Evolutionary conservation across 2,888 invertebrate species (phyloP).

Genomic region (Corythucha ciliata): DNA sequence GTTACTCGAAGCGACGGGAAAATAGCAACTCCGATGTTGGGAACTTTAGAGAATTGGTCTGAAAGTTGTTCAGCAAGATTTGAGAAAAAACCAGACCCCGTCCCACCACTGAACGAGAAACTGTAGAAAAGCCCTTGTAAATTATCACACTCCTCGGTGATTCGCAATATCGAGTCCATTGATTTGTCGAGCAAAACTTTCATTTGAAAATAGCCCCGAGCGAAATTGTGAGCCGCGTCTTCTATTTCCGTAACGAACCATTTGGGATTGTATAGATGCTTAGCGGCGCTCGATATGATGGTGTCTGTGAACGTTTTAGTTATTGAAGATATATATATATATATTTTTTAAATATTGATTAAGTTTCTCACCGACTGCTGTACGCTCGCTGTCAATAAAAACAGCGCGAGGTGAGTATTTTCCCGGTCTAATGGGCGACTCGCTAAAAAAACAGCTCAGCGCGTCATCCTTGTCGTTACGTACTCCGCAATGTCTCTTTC

Average conservation of each 20-base stretch:
- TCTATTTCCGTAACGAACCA: conserved; percentile 33
- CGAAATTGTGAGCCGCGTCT: conserved; percentile 78
- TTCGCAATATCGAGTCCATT: conserved; percentile 21
- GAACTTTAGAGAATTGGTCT: conserved; percentile 45
- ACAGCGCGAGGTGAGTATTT: conserved; percentile 29
- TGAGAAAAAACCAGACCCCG: conserved; percentile 31
- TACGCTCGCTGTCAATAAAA: conserved; percentile 32
- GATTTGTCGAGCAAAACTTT: conserved; percentile 20
- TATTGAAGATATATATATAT: not conserved
- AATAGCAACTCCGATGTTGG: conserved; percentile 43
- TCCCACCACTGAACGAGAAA: conserved; percentile 33
- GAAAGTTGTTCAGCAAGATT: conserved; percentile 26
- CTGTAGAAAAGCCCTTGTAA: conserved; percentile 31
- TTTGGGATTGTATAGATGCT: conserved; percentile 30
- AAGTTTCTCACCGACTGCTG: conserved; percentile 26
- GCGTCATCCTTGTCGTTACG: no score
- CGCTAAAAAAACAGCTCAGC: conserved; percentile 29
- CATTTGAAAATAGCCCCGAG: conserved; percentile 55
- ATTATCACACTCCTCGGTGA: conserved; percentile 27
- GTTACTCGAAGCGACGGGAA: conserved; percentile 42
- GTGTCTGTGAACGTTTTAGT: conserved; percentile 25
- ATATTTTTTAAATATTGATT: not conserved
- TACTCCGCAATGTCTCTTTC: no score
- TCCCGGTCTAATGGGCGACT: conserved; percentile 21
- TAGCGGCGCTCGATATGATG: conserved; percentile 29